These are phyloP conservation scores for Pollimyrus isidori DNA, from an alignment of 2,113 vertebrate genomes.

Conservation along the genomic window DNA sequence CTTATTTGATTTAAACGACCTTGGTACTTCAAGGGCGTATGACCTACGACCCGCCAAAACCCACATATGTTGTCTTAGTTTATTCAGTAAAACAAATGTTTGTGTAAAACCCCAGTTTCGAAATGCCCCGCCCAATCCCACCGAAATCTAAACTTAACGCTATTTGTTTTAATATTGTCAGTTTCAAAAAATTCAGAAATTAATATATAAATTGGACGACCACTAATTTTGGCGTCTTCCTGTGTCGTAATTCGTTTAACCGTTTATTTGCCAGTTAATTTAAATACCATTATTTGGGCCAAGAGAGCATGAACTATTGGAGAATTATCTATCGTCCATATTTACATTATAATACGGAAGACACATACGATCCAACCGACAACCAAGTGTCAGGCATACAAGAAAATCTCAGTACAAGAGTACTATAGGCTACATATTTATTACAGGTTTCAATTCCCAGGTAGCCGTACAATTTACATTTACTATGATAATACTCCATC, in stretches of 20 bases:
- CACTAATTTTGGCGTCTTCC: neutral
- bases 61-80: conserved; percentile 71
- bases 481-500: neutral
- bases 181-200: neutral
- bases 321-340: neutral
- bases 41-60: conserved; percentile 79
- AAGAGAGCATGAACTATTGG: neutral
- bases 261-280: conserved; percentile 1
- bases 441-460: neutral
- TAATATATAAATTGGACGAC: neutral
- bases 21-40: conserved; percentile 72
- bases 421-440: neutral
- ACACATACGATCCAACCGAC: neutral
- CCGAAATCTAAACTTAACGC: neutral
- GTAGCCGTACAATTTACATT: neutral
- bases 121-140: conserved; percentile 2
- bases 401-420: neutral
- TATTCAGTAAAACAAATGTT: conserved; percentile 63
- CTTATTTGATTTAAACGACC: conserved; percentile 66
- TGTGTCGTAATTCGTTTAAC: neutral
- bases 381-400: neutral
- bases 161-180: neutral
- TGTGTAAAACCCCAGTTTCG: conserved; percentile 65
- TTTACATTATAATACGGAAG: neutral
- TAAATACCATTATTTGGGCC: neutral